Conservation (phyloP, 1,140 invertebrate genomes). For the Pteromalus puparum region DNA sequence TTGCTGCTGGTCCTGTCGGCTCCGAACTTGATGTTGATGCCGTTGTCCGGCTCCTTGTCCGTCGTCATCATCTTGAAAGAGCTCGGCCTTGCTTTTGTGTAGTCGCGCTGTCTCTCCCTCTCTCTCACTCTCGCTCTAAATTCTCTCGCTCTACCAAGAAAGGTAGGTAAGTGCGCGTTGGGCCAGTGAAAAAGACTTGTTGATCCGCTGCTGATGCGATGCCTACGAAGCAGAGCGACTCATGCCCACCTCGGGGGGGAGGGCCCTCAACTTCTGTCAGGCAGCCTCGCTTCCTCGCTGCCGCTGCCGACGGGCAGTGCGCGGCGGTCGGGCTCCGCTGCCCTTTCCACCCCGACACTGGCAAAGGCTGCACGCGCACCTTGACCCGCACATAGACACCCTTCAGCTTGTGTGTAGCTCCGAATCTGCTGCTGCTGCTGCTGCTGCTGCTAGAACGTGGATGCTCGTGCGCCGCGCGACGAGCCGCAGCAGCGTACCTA, state of each 20-base stretch:
- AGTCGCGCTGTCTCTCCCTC: too few relatives aligned
- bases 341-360: constrained; percentile 42
- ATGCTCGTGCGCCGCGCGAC: too few relatives aligned
- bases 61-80: constrained; percentile 62
- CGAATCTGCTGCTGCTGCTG: neutral
- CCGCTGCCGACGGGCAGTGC: neutral
- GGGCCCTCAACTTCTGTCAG: neutral
- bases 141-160: too few relatives aligned
- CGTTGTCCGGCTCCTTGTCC: constrained; percentile 71
- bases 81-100: constrained; percentile 47
- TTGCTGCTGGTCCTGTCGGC: constrained; percentile 49
- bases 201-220: too few relatives aligned
- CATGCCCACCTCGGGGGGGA: neutral
- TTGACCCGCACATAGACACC: constrained; percentile 25
- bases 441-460: neutral
- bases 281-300: neutral
- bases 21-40: constrained; percentile 71
- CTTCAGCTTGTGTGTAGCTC: neutral
- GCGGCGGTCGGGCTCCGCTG: constrained; percentile 26
- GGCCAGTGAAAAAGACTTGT: too few relatives aligned
- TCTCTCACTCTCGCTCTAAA: too few relatives aligned
- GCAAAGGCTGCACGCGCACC: constrained; percentile 10
- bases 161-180: too few relatives aligned
- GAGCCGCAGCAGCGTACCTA: too few relatives aligned
- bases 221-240: too few relatives aligned